phyloP scores from a whole-genome alignment of 2,113 vertebrate genomes.

The Callithrix jacchus region DNA sequence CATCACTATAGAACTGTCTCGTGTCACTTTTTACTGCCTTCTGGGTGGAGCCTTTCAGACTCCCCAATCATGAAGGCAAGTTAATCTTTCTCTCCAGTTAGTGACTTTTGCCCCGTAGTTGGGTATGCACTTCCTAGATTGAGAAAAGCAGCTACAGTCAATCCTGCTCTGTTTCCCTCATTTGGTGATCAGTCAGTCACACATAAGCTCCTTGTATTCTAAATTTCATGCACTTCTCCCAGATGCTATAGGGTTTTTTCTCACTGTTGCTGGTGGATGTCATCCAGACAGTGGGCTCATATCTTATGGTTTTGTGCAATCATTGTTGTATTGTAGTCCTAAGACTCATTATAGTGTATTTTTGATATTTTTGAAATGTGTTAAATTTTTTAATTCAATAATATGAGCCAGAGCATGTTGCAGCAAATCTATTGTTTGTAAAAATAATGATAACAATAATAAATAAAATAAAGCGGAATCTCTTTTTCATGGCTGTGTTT shows the following conservation, averaged over 20 bases:
- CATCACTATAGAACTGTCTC: conserved; percentile 64
- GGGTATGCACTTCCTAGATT: conserved; percentile 46
- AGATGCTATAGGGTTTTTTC: conserved; percentile 49
- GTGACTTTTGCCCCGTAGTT: conserved; percentile 52
- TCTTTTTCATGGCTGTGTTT: conserved; percentile 77
- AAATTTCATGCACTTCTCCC: conserved; percentile 57
- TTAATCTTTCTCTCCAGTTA: conserved; percentile 59
- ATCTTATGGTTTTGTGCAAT: conserved; percentile 77
- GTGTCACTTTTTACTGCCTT: conserved; percentile 63
- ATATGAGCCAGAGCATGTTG: conserved; percentile 78
- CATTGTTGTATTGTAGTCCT: conserved; percentile 66
- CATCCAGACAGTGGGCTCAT: conserved; percentile 65
- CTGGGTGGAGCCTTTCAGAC: conserved; percentile 11
- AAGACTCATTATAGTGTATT: conserved; percentile 78
- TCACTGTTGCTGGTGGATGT: conserved; percentile 73
- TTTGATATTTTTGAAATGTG: conserved; percentile 82
- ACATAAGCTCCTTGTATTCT: conserved; percentile 47
- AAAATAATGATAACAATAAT: conserved; percentile 69
- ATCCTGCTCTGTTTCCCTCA: conserved; percentile 52
- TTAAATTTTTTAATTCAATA: conserved; percentile 81
- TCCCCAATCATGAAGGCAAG: neutral
- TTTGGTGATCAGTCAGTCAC: conserved; percentile 31
- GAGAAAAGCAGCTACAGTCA: conserved; percentile 57
- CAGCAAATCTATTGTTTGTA: conserved; percentile 78
- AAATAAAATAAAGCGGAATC: conserved; percentile 77